Evolutionary conservation across 2,113 vertebrate genomes (phyloP), one percentile per base, ranked within the genome.

Genomic region (Tringa solitaria): DNA sequence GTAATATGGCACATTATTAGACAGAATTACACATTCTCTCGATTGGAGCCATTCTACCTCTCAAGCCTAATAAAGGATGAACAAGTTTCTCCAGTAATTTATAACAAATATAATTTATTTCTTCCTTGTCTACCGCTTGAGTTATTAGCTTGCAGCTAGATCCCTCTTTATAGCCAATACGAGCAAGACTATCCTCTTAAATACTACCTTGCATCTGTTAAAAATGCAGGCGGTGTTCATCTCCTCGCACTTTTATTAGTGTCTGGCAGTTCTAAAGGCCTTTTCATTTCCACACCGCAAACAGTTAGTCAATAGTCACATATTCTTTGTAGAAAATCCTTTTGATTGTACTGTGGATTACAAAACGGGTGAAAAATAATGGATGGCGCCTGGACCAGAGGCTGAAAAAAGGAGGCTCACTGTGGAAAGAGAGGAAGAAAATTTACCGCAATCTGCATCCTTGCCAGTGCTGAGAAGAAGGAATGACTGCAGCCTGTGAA

Each of bases 361-460:
- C 1, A 1, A 81, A 81, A 77, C 0, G 0, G 30, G 48, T 73
- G 33, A 65, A 45, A 94, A 82, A 45, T 14, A 70, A 43, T 0
- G 1, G 51, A n/a, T 17, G 68, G 61, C 0, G 4, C 64, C 79
- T 43, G 63, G 43, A 86, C 26, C 46, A 45, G 26, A 48, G 32
- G 54, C 54, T 74, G 89, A 92, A 86, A 37, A 95, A 77, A 92
- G 56, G 45, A 83, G 33, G 45, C 50, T 92, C 24, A 10, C 57
- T 54, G 45, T 17, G 51, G 17, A 27, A 65, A 74, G 39, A 60
- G 39, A 60, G 1, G 6, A 77, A 57, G 73, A 68, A 82, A 53
- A 86, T 9, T 5, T 65, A n/a, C 64, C 2, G 18, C 88, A 41
- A 27, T 3, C 32, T 53, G 33, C 22, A 41, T 7, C n/a, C 45